Evolutionary conservation across 2,113 vertebrate genomes (phyloP), one percentile per base, ranked within the genome.

Genomic region (Megaleporinus macrocephalus): DNA sequence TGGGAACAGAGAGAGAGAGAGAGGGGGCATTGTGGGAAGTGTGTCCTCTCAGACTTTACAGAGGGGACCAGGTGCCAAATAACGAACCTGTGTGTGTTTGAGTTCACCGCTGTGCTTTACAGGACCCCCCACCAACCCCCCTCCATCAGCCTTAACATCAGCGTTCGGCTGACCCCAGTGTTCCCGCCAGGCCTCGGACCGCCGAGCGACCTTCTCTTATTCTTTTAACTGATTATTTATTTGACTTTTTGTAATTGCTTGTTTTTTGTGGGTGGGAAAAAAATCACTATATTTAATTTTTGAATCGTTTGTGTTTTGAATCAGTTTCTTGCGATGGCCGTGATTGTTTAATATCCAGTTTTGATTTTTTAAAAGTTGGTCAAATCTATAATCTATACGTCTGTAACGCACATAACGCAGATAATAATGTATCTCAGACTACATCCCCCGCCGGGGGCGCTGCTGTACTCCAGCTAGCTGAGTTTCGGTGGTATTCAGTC

Each of bases 31-130:
- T 81, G 26, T 26, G 22, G 74, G 9, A 24, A 5, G 7, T 55
- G 44, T 68, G 24, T 53, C 24, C 75, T 80, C 83, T 77, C n/a
- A 0, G 26, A 57, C 86, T 71, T 79, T 22, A 49, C 91, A 90
- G 89, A 89, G 86, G 88, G 76, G 78, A 87, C 89, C 30, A 5
- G 87, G 85, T 90, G 93, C 93, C 92, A 94, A 93, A 93, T 87
- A 33, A 84, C 82, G 87, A 36, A 86, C 73, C 88, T 86, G 44
- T 89, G 76, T 91, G 91, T 87, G 36, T 55, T 15, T 18, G 47
- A 26, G 62, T 20, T 83, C 62, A 59, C n/a, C 16, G 9, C 75
- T 84, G 57, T 88, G 78, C 53, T 87, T 83, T 89, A 36, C 36
- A 7, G 7, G 36, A 36, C 36, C 7, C 36, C 36, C 36, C n/a